Percentiles rank a stretch among this genome's conserved stretches.
Conservation (phyloP, 1,140 invertebrate species). For the Bombus cullumanus region DNA sequence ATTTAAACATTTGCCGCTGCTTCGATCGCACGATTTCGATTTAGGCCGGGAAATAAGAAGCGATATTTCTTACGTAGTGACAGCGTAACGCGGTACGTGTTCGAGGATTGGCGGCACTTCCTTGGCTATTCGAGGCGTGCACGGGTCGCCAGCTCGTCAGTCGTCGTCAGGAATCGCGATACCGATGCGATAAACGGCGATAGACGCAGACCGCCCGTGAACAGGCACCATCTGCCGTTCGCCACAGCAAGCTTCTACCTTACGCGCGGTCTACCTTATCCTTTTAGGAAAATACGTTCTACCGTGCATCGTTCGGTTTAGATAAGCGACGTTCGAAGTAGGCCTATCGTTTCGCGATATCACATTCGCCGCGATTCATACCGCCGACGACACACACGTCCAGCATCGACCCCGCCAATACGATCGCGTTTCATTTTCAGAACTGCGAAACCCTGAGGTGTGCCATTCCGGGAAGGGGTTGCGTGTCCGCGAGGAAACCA, state of each 20-base stretch:
- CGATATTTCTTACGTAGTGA: background rate
- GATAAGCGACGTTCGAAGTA: conserved; percentile 43
- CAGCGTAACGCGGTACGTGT: too few species aligned
- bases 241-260: conserved; percentile 43
- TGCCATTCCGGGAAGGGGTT: conserved; percentile 82
- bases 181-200: background rate
- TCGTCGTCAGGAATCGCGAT: background rate
- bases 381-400: too few species aligned
- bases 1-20: background rate
- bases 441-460: conserved; percentile 84
- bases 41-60: background rate
- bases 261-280: conserved; percentile 62
- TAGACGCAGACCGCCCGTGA: conserved; percentile 41
- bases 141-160: too few species aligned
- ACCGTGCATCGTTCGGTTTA: conserved; percentile 5
- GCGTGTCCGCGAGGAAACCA: conserved; percentile 81
- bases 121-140: background rate
- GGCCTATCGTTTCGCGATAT: conserved; percentile 52
- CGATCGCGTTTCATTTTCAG: conserved; percentile 57
- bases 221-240: conserved; percentile 68
- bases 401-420: background rate
- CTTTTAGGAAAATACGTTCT: conserved; percentile 52
- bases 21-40: background rate
- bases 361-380: conserved; percentile 35
- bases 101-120: background rate